These are phyloP conservation scores for Oconnorella tubifera DNA, from an alignment of 2,888 invertebrate genomes.

Conservation along the genomic window DNA sequence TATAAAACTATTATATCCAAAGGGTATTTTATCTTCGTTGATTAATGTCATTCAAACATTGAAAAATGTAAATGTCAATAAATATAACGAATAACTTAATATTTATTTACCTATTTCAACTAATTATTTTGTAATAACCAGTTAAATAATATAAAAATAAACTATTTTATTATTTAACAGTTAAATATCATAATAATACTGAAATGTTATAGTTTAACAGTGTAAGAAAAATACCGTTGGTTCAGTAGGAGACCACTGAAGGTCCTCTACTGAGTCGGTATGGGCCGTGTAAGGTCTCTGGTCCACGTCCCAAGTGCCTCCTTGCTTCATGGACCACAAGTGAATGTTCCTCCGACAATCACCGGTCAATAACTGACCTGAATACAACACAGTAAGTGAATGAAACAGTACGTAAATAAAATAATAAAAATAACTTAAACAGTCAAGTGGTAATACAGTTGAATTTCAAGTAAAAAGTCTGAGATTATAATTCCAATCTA, in stretches of 20 bases:
- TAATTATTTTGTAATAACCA: no score
- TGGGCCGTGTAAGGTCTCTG: constrained; percentile 84
- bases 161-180: no score
- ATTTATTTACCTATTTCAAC: no score
- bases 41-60: no score
- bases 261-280: constrained; percentile 88
- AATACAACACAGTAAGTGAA: no score
- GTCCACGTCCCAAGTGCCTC: constrained; percentile 81
- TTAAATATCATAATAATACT: not conserved
- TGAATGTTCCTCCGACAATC: constrained; percentile 91
- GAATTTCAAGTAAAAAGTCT: not conserved
- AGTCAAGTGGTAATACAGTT: not conserved
- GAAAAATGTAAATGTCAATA: no score
- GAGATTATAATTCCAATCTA: not conserved
- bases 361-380: constrained; percentile 80
- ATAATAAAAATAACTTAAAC: not conserved
- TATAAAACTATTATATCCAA: no score
- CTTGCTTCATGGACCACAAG: constrained; percentile 81
- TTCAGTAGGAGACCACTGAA: constrained; percentile 98
- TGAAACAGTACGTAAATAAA: no score
- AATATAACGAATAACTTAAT: no score
- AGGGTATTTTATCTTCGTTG: no score
- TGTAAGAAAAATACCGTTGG: constrained; percentile 63
- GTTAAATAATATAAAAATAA: no score
- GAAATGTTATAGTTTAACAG: not conserved